Percentiles rank a stretch among this genome's conserved stretches.
These are phyloP conservation scores for Melangyna quadrimaculata DNA, from an alignment of 2,888 invertebrate species.

Conservation along the genomic window DNA sequence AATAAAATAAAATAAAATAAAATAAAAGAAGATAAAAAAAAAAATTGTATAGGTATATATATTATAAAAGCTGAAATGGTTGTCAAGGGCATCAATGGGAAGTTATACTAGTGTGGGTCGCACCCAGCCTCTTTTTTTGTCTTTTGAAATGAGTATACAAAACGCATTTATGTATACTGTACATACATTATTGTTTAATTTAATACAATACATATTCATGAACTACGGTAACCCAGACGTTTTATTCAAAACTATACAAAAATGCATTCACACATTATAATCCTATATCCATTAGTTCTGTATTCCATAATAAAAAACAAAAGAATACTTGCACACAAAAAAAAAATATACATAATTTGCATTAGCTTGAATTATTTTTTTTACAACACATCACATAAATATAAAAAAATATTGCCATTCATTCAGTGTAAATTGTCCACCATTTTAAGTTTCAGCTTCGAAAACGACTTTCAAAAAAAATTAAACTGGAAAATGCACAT, in stretches of 20 bases:
- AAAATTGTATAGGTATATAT: too few relatives aligned
- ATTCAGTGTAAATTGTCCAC: conserved; percentile 46
- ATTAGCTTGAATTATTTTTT: not conserved
- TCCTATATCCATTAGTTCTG: not conserved
- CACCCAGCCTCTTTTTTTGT: too few relatives aligned
- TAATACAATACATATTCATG: not conserved
- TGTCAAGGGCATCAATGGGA: too few relatives aligned
- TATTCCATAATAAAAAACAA: not conserved
- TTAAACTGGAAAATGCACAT: not conserved
- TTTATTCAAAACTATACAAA: not conserved
- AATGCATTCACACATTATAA: not conserved
- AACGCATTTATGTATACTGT: too few relatives aligned
- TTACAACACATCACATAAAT: not conserved
- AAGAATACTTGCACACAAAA: not conserved
- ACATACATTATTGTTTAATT: not conserved
- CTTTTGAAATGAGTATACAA: too few relatives aligned
- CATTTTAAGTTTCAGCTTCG: conserved; percentile 19
- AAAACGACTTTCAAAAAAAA: conserved; percentile 28
- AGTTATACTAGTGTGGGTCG: too few relatives aligned
- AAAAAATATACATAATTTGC: conserved; percentile 10
- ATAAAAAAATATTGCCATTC: conserved; percentile 24
- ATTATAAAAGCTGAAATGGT: too few relatives aligned
- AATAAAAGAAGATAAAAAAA: too few relatives aligned
- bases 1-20: too few relatives aligned
- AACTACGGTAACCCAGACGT: not conserved